Conservation (phyloP, 2,113 vertebrate genomes). For the Pica pica region DNA sequence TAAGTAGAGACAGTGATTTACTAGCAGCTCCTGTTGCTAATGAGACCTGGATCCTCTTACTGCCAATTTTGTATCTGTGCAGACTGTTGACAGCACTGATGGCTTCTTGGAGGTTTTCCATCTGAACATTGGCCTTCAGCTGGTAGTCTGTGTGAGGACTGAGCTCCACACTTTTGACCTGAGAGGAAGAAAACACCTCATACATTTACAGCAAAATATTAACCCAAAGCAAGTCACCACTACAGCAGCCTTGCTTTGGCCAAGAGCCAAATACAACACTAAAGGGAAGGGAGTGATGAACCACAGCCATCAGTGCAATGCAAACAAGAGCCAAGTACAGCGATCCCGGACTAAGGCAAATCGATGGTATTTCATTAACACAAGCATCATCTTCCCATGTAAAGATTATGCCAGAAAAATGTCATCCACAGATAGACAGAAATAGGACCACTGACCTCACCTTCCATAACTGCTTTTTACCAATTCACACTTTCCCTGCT, state of each 20-base stretch:
- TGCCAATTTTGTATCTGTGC: constrained; percentile 91
- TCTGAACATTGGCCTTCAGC: constrained; percentile 87
- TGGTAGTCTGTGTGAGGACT: constrained; percentile 97
- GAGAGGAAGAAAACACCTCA: background rate
- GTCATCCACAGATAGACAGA: background rate
- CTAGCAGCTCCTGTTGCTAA: constrained; percentile 83
- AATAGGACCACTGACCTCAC: background rate
- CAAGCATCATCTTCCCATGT: background rate
- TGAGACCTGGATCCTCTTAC: constrained; percentile 93
- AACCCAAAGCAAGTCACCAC: background rate
- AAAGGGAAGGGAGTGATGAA: background rate
- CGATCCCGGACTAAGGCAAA: background rate
- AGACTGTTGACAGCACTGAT: constrained; percentile 86
- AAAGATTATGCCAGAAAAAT: background rate
- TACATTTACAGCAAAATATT: background rate
- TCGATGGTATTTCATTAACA: background rate
- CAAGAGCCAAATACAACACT: background rate
- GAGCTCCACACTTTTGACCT: constrained; percentile 88
- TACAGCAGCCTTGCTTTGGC: background rate
- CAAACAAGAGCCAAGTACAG: background rate
- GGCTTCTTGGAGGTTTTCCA: constrained; percentile 91
- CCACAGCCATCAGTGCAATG: background rate
- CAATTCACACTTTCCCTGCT: background rate
- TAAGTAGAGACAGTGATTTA: constrained; percentile 85
- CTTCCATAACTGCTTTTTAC: background rate